Evolutionary conservation across 2,888 invertebrate species (phyloP), one percentile per base, ranked within the genome.

Genomic region (Torymus texanus): DNA sequence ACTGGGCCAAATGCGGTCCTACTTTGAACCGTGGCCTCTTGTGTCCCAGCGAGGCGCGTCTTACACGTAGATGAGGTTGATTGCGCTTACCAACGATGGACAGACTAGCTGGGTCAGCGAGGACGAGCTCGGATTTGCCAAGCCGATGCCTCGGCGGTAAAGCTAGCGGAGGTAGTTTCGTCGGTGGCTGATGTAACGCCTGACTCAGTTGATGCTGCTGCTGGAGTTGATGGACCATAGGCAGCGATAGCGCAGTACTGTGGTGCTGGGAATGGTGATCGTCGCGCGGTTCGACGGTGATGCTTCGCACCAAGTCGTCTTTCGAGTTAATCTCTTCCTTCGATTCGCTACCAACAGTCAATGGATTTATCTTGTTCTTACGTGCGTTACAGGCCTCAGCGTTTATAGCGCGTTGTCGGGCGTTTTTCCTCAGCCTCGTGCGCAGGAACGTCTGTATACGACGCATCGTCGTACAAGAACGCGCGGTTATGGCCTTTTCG

Each of bases 21-120:
- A 88, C 85, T 75, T 88, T 90, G 75, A 88, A 88, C 51, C 87
- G 85, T 0, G 88, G 88, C 70, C 89, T 83, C 67, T 88, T 89
- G 68, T 87, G 85, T 1, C 68, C 79, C 13, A 89, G 83, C 2
- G 85, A 85, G 0, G 87, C 76, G 68, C 87, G 86, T 4, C 88
- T 82, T n/a, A 87, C 86, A 14, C 90, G 84, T 71, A 89, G 83
- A 18, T 88, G 86, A 55, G 86, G 85, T 61, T 90, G 88, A 68
- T n/a, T 24, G 14, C 75, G 29, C 51, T 67, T 73, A 41, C 41
- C 41, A 24, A 18, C 67, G 13, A 18, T 56, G 13, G 55, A 16
- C 53, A 72, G 50, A 8, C 55, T 12, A 1, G 13, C 56, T 1
- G 71, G 68, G 11, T 77, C 77, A 61, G 74, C 79, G 71, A 73